Conservation (phyloP, 2,797 vertebrate species). For the Bradypodion ventrale region DNA sequence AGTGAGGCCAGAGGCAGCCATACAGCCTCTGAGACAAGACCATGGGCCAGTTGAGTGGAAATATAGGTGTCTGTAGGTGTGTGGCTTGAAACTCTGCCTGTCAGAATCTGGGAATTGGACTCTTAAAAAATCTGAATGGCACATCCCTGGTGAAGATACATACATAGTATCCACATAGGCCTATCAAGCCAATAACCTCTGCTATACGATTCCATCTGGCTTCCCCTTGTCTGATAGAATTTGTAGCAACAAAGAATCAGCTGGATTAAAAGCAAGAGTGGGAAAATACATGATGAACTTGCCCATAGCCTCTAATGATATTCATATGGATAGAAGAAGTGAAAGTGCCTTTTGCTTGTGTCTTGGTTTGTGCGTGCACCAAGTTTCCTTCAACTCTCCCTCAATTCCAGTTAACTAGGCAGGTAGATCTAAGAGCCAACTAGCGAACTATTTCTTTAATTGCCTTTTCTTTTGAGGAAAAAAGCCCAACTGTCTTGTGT, state of each 20-base stretch:
- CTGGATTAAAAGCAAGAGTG: background rate
- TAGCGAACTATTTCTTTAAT: conserved; percentile 3
- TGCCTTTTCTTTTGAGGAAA: background rate
- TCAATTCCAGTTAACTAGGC: background rate
- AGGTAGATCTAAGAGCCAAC: background rate
- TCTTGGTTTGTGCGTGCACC: background rate
- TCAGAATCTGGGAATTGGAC: too few species aligned
- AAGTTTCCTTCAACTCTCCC: background rate
- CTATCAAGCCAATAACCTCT: too few species aligned
- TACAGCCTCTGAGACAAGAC: too few species aligned
- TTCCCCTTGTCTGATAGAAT: background rate
- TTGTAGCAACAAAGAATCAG: background rate
- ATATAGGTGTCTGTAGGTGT: too few species aligned
- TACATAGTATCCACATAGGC: too few species aligned
- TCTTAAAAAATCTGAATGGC: too few species aligned
- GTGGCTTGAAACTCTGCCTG: too few species aligned
- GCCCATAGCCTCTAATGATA: background rate
- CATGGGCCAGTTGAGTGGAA: too few species aligned
- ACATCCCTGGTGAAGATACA: too few species aligned
- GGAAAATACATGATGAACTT: background rate
- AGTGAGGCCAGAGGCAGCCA: too few species aligned
- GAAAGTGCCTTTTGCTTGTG: background rate
- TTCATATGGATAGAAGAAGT: background rate
- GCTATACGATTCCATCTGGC: too few species aligned
- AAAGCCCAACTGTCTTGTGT: background rate